Conservation (phyloP, 2,888 invertebrate genomes). For the Nymphalis polychloros region DNA sequence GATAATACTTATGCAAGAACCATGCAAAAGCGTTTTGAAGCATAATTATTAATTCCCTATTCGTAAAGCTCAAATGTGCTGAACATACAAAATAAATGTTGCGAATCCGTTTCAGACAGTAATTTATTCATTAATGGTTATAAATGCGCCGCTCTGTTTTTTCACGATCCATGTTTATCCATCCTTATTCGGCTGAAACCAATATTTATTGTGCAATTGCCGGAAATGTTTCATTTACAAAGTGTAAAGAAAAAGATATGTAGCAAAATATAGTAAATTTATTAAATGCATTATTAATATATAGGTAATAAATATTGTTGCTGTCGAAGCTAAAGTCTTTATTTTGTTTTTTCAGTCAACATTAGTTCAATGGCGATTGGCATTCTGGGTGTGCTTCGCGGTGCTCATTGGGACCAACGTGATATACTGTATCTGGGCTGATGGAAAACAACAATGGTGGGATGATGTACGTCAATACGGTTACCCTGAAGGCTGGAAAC, state of each 20-base stretch:
- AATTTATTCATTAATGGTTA: constrained; percentile 2
- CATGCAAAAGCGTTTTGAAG: no score
- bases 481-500: constrained; percentile 71
- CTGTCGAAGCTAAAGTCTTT: no score
- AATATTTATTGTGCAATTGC: constrained; percentile 8
- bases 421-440: constrained; percentile 85
- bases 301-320: no score
- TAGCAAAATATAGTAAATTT: background rate
- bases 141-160: background rate
- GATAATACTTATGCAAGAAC: no score
- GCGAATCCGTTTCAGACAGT: background rate
- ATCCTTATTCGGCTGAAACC: constrained; percentile 2
- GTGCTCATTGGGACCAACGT: constrained; percentile 84
- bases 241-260: background rate
- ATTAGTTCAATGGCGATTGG: constrained; percentile 84
- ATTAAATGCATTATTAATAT: no score
- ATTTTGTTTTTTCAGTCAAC: constrained; percentile 75
- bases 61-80: background rate
- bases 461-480: constrained; percentile 82
- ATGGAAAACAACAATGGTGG: constrained; percentile 88
- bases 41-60: no score
- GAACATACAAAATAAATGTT: background rate
- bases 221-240: background rate
- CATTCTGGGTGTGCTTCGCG: constrained; percentile 87
- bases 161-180: background rate